Percentiles rank a stretch among this genome's conserved stretches.
These are phyloP conservation scores for Epicauta chinensis DNA, from an alignment of 1,140 invertebrate species.

Conservation along the genomic window DNA sequence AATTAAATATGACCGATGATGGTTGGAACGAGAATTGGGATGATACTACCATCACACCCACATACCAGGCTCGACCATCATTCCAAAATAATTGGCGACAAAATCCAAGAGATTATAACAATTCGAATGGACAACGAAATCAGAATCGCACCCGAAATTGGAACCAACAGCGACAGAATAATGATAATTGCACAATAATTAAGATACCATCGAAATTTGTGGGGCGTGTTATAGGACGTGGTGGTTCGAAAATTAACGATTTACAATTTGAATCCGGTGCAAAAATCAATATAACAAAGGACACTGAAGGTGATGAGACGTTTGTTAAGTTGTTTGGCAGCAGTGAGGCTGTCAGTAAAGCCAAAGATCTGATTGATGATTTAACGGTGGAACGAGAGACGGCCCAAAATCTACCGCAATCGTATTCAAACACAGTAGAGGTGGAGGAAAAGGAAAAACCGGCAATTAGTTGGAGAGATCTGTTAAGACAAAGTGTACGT, in stretches of 20 bases:
- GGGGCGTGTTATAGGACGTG: slow-evolving; percentile 48
- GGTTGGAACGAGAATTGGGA: no score
- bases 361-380: slow-evolving; percentile 41
- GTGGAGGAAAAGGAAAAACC: slow-evolving; percentile 2
- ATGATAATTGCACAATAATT: slow-evolving; percentile 5
- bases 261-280: slow-evolving; percentile 56
- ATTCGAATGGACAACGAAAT: not conserved
- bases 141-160: not conserved
- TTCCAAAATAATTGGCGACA: no score
- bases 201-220: slow-evolving; percentile 21
- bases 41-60: no score
- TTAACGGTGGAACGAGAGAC: slow-evolving; percentile 29
- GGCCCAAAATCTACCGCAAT: not conserved
- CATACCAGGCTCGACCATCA: no score
- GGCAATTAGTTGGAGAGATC: slow-evolving; percentile 41
- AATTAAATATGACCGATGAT: no score
- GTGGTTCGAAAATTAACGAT: slow-evolving; percentile 68
- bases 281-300: slow-evolving; percentile 44
- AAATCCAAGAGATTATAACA: not conserved
- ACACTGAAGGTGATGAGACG: slow-evolving; percentile 42
- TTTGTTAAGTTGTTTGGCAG: slow-evolving; percentile 49
- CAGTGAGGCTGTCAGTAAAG: slow-evolving; percentile 49
- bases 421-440: not conserved
- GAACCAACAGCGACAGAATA: not conserved
- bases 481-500: slow-evolving; percentile 31